A percentile compares a stretch with the other conserved stretches of the same genome.
phyloP scores from a whole-genome alignment of 2,888 invertebrate genomes.

The Drosophila aldrichi region DNA sequence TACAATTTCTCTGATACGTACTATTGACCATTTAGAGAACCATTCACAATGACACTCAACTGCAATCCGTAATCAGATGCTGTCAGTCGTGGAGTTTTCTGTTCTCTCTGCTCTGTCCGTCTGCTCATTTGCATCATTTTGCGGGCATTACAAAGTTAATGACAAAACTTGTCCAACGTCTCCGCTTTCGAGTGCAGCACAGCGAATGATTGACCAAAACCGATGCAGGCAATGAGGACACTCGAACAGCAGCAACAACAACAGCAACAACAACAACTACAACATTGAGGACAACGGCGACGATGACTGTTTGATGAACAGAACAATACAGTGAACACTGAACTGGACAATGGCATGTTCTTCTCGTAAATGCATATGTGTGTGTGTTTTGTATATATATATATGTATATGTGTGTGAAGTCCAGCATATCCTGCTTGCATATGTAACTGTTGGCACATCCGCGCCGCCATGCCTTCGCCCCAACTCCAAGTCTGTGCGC shows the following conservation, averaged over 20 bases:
- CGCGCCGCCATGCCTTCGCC: constrained; percentile 18
- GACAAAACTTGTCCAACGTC: constrained; percentile 51
- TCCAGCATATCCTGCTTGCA: constrained; percentile 41
- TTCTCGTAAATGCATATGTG: constrained; percentile 5
- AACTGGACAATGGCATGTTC: constrained; percentile 37
- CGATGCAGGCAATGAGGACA: constrained; percentile 35
- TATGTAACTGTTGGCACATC: constrained; percentile 28
- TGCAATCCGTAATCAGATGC: constrained; percentile 32
- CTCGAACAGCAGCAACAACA: constrained; percentile 7
- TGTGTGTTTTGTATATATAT: background rate
- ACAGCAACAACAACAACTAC: constrained; percentile 2
- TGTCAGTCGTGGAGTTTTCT: constrained; percentile 16
- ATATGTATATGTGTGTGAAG: background rate
- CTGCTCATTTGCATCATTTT: constrained; percentile 52
- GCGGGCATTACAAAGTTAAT: constrained; percentile 59
- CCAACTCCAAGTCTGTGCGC: constrained; percentile 6
- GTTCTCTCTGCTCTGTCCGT: background rate
- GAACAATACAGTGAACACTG: constrained; percentile 31
- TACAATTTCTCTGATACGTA: background rate
- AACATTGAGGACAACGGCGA: constrained; percentile 22
- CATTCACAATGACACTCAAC: constrained; percentile 16
- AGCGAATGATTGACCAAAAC: constrained; percentile 53
- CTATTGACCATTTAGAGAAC: background rate
- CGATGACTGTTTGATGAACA: constrained; percentile 50
- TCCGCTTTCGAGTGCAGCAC: constrained; percentile 46